Evolutionary conservation across 2,113 vertebrate genomes (phyloP), one percentile per base, ranked within the genome.

Genomic region (Prochilodus magdalenae): DNA sequence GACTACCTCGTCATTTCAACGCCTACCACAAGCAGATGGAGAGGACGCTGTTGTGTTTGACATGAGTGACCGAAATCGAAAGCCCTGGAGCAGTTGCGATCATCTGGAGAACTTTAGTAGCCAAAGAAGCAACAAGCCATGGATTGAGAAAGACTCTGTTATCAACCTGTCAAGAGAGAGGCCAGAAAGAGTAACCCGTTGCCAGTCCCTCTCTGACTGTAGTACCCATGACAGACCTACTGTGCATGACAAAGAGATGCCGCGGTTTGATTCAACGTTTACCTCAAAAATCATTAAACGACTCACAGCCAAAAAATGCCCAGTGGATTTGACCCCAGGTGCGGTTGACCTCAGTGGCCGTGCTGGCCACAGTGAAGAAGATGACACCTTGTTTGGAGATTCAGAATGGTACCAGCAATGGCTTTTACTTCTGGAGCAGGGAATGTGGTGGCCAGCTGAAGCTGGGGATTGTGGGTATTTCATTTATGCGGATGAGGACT

Each of bases 371-470:
- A 63, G 27, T n/a, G 76, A 91, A 66, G 88, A 92, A 18, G 93
- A 90, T 33, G 87, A 94, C 66, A 83, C 91, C 60, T 89, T 93
- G 59, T 93, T 93, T 73, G 91, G 90, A 71, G 93, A 95, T 81
- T 88, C 89, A 81, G 95, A 91, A 87, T 97, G 96, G 87, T 97
- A 97, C 86, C 95, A 97, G 71, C 95, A 97, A 66, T 99, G 97
- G 97, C 91, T 97, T 73, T 94, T 93, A 69, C 91, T 95, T 72
- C 88, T 99, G 90, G 95, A 97, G 80, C 95, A 95, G 88, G 97
- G 97, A 0, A 29, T 98, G 24, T 99, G 98, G 98, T 98, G 96
- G 96, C 95, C 96, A 24, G 96, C 96, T 77, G 97, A 98, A 82
- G 91, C 92, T 86, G 96, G 96, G 24, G 93, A 97, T 66, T 98